phyloP scores from a whole-genome alignment of 2,113 vertebrate genomes.

The Pelmatolapia mariae region DNA sequence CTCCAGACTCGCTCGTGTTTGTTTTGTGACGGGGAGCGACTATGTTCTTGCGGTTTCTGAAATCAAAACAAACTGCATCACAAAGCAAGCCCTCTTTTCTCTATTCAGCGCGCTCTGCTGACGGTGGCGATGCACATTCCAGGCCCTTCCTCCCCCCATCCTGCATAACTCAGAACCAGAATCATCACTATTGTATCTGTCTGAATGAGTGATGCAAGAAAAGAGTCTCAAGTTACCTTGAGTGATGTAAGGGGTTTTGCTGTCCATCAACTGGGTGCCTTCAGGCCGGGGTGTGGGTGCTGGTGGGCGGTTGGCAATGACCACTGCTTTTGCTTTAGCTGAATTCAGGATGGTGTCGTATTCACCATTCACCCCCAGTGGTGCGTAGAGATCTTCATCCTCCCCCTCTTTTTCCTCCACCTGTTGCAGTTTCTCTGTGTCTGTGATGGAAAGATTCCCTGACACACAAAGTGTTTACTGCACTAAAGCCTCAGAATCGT shows the following conservation, averaged over 20 bases:
- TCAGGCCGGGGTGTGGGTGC: constrained; percentile 71
- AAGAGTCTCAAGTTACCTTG: constrained; percentile 66
- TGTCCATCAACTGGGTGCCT: constrained; percentile 34
- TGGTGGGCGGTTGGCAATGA: constrained; percentile 70
- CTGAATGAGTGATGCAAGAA: not conserved
- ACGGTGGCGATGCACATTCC: constrained; percentile 16
- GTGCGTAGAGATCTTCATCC: constrained; percentile 50
- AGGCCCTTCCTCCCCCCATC: constrained; percentile 22
- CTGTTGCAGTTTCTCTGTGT: not conserved
- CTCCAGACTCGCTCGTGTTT: constrained; percentile 20
- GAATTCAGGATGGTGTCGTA: constrained; percentile 63
- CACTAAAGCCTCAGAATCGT: not conserved
- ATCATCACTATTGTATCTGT: not conserved
- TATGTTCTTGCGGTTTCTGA: constrained; percentile 27
- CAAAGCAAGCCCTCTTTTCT: not conserved
- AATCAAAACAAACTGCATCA: constrained; percentile 27
- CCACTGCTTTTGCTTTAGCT: not conserved
- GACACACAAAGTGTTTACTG: constrained; percentile 15
- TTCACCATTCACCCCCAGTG: constrained; percentile 20
- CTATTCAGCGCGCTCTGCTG: not conserved
- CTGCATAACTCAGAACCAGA: not conserved
- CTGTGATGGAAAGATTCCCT: constrained; percentile 27
- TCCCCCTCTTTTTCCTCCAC: constrained; percentile 29
- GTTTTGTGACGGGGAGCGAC: constrained; percentile 7
- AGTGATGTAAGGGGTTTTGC: constrained; percentile 43